phyloP scores from a whole-genome alignment of 2,797 vertebrate species.

The Thalassophryne amazonica region DNA sequence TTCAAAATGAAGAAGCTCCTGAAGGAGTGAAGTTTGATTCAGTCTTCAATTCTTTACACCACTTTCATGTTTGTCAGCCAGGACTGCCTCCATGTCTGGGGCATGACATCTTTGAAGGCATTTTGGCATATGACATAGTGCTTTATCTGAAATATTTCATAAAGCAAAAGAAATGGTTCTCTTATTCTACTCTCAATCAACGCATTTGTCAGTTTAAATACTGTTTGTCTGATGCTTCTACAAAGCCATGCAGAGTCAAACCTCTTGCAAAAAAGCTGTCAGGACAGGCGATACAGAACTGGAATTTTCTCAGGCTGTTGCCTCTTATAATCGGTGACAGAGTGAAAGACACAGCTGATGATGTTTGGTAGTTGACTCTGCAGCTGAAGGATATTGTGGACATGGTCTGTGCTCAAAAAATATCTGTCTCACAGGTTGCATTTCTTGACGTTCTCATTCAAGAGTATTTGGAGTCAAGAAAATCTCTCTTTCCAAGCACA shows the following conservation, averaged over 20 bases:
- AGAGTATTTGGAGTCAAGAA: too few relatives aligned
- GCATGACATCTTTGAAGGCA: slow-evolving; percentile 4
- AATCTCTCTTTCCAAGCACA: too few relatives aligned
- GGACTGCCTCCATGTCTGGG: slow-evolving; percentile 10
- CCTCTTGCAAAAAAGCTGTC: too few relatives aligned
- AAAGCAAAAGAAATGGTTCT: slow-evolving; percentile 1
- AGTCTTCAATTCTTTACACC: slow-evolving; percentile 9
- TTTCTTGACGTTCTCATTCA: too few relatives aligned
- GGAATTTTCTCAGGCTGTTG: too few relatives aligned
- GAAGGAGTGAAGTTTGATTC: neutral
- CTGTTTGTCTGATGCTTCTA: neutral
- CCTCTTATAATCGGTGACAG: too few relatives aligned
- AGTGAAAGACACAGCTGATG: too few relatives aligned
- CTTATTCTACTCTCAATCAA: neutral
- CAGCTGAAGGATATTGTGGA: too few relatives aligned
- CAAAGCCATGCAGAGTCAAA: slow-evolving; percentile 3
- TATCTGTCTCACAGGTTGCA: too few relatives aligned
- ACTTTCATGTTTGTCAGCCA: slow-evolving; percentile 10
- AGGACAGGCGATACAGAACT: too few relatives aligned
- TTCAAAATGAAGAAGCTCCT: neutral
- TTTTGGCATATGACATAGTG: slow-evolving; percentile 12
- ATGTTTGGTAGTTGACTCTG: too few relatives aligned
- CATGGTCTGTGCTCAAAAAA: too few relatives aligned
- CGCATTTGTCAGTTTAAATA: slow-evolving; percentile 15
- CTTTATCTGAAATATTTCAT: slow-evolving; percentile 4